Evolutionary conservation across 2,888 invertebrate genomes (phyloP).

Genomic region (Chromoteleia sp.): DNA sequence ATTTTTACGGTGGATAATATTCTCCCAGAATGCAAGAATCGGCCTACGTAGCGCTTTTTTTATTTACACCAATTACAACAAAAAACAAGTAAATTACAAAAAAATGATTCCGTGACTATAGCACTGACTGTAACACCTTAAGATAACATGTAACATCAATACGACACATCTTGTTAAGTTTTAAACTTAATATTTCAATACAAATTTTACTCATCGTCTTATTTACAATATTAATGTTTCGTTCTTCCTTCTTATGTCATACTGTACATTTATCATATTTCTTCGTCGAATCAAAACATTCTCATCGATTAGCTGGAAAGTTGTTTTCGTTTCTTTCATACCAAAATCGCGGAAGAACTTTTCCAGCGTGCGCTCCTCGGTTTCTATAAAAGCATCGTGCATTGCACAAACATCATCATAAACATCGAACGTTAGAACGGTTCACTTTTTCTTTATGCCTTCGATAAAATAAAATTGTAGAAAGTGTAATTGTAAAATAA

Average conservation of each 20-base stretch:
- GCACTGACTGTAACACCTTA: too few species aligned
- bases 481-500: conserved; percentile 99
- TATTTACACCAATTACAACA: too few species aligned
- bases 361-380: conserved; percentile 99
- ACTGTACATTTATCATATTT: conserved; percentile 98
- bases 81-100: too few species aligned
- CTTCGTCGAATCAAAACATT: conserved; percentile 99
- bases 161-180: too few species aligned
- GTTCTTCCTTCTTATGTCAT: conserved; percentile 87
- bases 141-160: too few species aligned
- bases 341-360: conserved; percentile 96
- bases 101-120: too few species aligned
- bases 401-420: conserved; percentile 93
- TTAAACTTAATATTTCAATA: background rate
- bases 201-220: too few species aligned
- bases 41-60: too few species aligned
- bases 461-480: conserved; percentile 99
- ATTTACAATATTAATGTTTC: conserved; percentile 76
- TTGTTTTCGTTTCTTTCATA: conserved; percentile 99
- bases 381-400: conserved; percentile 96
- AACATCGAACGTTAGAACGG: conserved; percentile 98
- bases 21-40: too few species aligned
- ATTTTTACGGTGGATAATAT: too few species aligned
- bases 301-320: conserved; percentile 99
- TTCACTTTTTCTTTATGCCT: conserved; percentile 98